Conservation (phyloP, 1,140 invertebrate species). For the Probaryconus sp. region DNA sequence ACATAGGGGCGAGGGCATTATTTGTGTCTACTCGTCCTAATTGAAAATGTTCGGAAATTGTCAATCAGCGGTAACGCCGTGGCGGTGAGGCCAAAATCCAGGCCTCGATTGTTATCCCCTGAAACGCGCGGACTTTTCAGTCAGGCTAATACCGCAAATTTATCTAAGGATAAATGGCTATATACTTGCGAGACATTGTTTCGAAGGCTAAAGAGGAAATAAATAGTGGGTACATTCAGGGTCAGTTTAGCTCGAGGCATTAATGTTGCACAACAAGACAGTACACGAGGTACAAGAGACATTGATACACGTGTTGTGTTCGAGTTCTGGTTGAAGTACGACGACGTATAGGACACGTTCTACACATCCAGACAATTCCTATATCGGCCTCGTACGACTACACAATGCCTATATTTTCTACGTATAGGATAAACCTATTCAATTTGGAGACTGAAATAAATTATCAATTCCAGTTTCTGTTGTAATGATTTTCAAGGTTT, state of each 20-base stretch:
- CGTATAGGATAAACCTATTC: no score
- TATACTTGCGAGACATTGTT: conserved; percentile 18
- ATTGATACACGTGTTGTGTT: conserved; percentile 51
- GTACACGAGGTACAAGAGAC: conserved; percentile 52
- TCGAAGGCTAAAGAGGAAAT: conserved; percentile 10
- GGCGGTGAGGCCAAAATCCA: no score
- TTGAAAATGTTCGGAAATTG: conserved; percentile 38
- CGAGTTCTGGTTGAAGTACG: conserved; percentile 40
- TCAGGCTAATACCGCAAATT: conserved; percentile 18
- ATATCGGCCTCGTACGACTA: no score
- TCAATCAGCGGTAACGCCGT: conserved; percentile 6
- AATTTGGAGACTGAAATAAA: no score
- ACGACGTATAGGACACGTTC: conserved; percentile 14
- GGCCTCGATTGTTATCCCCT: no score
- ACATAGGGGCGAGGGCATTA: conserved; percentile 2
- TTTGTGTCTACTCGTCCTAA: conserved; percentile 9
- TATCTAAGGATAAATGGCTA: conserved; percentile 10
- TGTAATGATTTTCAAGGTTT: no score
- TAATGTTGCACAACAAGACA: conserved; percentile 47
- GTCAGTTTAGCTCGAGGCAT: conserved; percentile 32
- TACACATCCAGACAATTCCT: conserved; percentile 43
- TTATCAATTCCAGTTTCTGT: no score
- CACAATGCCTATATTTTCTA: no score
- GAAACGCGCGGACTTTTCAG: conserved; percentile 15
- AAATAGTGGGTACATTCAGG: conserved; percentile 19